Percentiles rank a stretch among this genome's conserved stretches.
Conservation (phyloP, 2,888 invertebrate genomes). For the Megaustenia siamemsis region DNA sequence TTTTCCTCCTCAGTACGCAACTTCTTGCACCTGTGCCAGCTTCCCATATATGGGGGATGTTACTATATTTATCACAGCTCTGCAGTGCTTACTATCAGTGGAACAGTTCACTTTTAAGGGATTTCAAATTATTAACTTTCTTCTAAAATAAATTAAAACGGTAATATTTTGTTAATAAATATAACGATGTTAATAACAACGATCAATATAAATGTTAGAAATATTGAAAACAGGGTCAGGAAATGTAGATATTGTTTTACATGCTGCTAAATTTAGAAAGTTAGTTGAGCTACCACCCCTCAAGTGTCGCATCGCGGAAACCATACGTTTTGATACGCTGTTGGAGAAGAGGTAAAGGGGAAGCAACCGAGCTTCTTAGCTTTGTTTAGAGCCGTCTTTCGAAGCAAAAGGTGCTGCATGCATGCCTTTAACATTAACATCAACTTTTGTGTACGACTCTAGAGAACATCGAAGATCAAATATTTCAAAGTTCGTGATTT, state of each 20-base stretch:
- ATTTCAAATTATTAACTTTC: neutral
- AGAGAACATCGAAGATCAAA: neutral
- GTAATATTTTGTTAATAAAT: no score
- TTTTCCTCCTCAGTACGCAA: neutral
- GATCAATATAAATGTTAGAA: no score
- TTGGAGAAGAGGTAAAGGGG: constrained; percentile 48
- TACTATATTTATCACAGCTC: constrained; percentile 51
- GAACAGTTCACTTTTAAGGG: constrained; percentile 44
- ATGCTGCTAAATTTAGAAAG: constrained; percentile 33
- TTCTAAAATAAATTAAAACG: neutral
- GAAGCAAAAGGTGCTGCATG: constrained; percentile 71
- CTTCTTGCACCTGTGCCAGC: constrained; percentile 37
- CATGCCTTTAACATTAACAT: constrained; percentile 69
- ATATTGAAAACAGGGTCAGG: no score
- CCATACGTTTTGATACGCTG: constrained; percentile 40
- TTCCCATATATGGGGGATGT: constrained; percentile 57
- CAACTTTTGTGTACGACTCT: constrained; percentile 14
- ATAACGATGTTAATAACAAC: no score
- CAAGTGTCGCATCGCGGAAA: constrained; percentile 39
- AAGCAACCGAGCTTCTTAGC: constrained; percentile 50
- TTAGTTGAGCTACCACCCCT: constrained; percentile 24
- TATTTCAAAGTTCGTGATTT: constrained; percentile 17
- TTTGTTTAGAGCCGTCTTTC: constrained; percentile 75
- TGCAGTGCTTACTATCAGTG: constrained; percentile 52
- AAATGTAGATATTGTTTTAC: no score